phyloP scores from a whole-genome alignment of 1,140 invertebrate genomes.

The Temnothorax nylanderi region DNA sequence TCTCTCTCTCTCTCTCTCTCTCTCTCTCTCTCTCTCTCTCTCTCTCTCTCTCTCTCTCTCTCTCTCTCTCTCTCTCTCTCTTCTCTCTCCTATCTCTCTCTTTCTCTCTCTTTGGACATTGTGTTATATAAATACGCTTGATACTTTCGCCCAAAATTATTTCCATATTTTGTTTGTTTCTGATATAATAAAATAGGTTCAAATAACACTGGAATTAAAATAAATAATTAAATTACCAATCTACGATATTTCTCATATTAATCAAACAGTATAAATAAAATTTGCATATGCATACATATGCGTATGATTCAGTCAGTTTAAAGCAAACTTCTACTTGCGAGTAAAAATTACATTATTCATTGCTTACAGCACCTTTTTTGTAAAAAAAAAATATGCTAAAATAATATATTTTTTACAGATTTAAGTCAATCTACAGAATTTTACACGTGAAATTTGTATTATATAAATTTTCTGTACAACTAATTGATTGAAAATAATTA shows the following conservation, averaged over 20 bases:
- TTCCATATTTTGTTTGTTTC: background rate
- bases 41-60: too few relatives aligned
- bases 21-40: too few relatives aligned
- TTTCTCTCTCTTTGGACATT: background rate
- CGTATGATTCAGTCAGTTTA: background rate
- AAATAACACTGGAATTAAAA: constrained; percentile 12
- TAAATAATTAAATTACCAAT: constrained; percentile 13
- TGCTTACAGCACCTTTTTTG: background rate
- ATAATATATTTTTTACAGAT: background rate
- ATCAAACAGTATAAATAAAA: constrained; percentile 18
- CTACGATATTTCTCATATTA: background rate
- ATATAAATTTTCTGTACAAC: background rate
- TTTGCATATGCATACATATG: background rate
- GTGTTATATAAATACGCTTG: background rate
- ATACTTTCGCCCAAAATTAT: background rate
- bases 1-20: too few relatives aligned
- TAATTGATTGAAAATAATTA: background rate
- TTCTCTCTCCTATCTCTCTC: too few relatives aligned
- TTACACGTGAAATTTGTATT: background rate
- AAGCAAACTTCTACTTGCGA: background rate
- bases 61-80: too few relatives aligned
- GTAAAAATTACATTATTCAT: background rate
- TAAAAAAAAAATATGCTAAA: background rate
- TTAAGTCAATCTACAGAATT: background rate
- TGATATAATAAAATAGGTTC: background rate